Conservation (phyloP, 2,888 invertebrate species). For the Strigamia maritima region DNA sequence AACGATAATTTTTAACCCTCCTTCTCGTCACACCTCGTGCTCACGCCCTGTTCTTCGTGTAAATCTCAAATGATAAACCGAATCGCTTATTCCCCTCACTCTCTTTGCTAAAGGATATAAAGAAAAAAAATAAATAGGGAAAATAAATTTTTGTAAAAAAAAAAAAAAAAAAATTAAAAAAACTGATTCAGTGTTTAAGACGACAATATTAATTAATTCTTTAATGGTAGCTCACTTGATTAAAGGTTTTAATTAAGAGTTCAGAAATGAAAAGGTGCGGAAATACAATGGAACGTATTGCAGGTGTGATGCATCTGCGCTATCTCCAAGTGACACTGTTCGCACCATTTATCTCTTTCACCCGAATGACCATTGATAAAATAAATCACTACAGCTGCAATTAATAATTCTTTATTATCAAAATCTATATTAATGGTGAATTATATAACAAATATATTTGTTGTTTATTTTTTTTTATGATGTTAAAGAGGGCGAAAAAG, state of each 20-base stretch:
- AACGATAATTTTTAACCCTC: constrained; percentile 4
- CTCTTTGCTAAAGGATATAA: too few relatives aligned
- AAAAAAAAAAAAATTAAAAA: neutral
- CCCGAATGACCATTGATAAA: neutral
- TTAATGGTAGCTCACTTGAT: neutral
- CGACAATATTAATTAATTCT: constrained; percentile 4
- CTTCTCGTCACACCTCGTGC: neutral
- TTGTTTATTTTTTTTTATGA: neutral
- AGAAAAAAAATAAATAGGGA: neutral
- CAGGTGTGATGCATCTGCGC: neutral
- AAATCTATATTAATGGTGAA: neutral
- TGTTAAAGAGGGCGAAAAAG: too few relatives aligned
- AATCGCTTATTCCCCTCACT: neutral
- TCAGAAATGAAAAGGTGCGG: neutral
- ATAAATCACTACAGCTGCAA: neutral
- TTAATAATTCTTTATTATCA: neutral
- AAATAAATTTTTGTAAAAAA: neutral
- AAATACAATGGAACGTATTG: neutral
- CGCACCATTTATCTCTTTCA: neutral
- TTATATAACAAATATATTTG: neutral
- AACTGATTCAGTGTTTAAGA: neutral
- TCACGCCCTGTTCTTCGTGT: neutral
- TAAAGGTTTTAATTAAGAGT: neutral
- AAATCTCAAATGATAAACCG: constrained; percentile 4
- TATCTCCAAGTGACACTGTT: neutral